Evolutionary conservation across 1,140 invertebrate genomes (phyloP), one percentile per base, ranked within the genome.

Genomic region (Drosophila ananassae): DNA sequence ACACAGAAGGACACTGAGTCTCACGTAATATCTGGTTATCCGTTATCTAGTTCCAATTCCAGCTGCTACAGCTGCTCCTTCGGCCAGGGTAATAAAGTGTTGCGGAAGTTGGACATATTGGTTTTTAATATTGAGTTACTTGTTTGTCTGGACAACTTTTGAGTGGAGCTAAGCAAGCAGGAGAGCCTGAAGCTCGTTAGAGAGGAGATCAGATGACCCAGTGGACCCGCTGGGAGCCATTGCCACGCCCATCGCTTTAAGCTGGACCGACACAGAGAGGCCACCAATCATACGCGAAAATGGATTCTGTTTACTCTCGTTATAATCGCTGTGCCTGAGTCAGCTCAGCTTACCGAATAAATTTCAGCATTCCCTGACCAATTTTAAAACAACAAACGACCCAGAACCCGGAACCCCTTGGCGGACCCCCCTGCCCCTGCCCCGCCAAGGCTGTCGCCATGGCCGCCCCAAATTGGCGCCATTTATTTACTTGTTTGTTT

Each of bases 401-500:
- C 41, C 21, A 37, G 34, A 12, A 5, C 51, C 17, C 37, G 24
- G 58, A 21, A 44, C 34, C 34, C 34, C 34, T 44, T 13, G 41
- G 62, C 53, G 37, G 55, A 22, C 47, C 22, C 44, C 52, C 28
- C 46, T 34, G n/a, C n/a, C n/a, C n/a, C 41, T 10, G 2, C 13
- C 10, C 44, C 37, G n/a, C 13, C 21, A 17, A 13, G 22, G 48
- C 60, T 56, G 69, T 63, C 62, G 62, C 51, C 73, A 67, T 68
- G 44, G 56, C 63, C 72, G 62, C 73, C 84, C 83, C 67, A 71
- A 89, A 89, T 89, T 89, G 83, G 83, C 83, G 83, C 83, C 83
- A 89, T 89, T 89, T 89, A 89, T 89, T 89, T 89, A 89, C 83
- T 89, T 89, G 83, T 89, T 89, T 89, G 83, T 89, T 89, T 89